Evolutionary conservation across 2,113 vertebrate genomes (phyloP).

Genomic region (Meriones unguiculatus): DNA sequence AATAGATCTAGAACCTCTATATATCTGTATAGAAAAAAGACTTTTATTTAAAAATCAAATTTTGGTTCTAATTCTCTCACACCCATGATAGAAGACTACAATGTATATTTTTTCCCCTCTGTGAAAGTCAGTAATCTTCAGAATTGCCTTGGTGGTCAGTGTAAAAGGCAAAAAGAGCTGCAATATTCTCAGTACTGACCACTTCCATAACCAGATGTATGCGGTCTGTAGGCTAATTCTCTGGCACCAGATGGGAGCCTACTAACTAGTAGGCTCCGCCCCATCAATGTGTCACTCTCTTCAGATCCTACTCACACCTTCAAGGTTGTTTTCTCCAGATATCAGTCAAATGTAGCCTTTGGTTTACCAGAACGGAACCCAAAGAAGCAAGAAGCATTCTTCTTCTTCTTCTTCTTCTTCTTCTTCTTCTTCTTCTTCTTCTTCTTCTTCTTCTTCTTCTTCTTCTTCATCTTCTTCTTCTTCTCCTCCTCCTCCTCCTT

Average conservation of each 20-base stretch:
- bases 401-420: neutral
- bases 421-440: neutral
- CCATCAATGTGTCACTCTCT: neutral
- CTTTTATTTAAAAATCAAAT: constrained; percentile 28
- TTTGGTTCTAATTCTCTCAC: neutral
- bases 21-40: constrained; percentile 27
- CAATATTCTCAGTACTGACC: neutral
- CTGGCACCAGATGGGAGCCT: neutral
- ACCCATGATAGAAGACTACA: neutral
- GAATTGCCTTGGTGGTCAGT: neutral
- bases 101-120: neutral
- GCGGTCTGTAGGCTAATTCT: neutral
- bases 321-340: neutral
- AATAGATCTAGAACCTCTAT: neutral
- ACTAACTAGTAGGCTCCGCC: neutral
- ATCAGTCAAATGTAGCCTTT: neutral
- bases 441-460: neutral
- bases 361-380: neutral
- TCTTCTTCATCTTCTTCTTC: too few species aligned
- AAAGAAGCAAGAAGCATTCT: neutral
- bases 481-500: too few species aligned
- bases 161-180: neutral
- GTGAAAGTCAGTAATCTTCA: neutral
- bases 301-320: neutral
- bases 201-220: neutral